These are phyloP conservation scores for Bilobella aurantiaca DNA, from an alignment of 1,140 invertebrate species.

Conservation along the genomic window DNA sequence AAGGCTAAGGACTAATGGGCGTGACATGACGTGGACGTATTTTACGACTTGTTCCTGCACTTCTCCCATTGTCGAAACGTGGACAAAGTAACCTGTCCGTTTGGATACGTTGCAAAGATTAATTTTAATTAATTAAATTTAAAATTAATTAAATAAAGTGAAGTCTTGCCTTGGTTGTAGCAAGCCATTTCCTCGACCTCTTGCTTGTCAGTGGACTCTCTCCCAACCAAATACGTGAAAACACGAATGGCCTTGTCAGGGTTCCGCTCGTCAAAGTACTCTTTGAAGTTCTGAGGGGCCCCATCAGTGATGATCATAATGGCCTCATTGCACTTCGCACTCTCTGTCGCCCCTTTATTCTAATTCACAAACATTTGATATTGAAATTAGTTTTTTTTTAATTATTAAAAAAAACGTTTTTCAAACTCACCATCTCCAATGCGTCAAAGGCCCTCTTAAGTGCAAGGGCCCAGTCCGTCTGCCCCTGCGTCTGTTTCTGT, in stretches of 20 bases:
- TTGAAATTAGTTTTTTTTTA: too few species aligned
- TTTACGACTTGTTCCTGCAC: conserved; percentile 86
- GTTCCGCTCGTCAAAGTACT: conserved; percentile 65
- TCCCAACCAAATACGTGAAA: conserved; percentile 94
- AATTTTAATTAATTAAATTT: not conserved
- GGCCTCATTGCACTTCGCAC: conserved; percentile 87
- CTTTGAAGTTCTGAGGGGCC: conserved; percentile 82
- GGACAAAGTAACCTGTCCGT: conserved; percentile 84
- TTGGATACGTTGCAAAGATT: too few species aligned
- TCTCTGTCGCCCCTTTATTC: conserved; percentile 51
- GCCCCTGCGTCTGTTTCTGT: conserved; percentile 68
- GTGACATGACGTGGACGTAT: conserved; percentile 79
- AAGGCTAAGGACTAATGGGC: conserved; percentile 67
- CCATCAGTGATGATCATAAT: conserved; percentile 99
- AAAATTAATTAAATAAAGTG: not conserved
- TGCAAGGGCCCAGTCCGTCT: conserved; percentile 89
- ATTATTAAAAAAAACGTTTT: too few species aligned
- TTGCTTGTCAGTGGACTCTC: conserved; percentile 79
- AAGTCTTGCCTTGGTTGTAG: conserved; percentile 69
- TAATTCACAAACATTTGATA: too few species aligned
- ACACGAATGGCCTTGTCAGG: conserved; percentile 56
- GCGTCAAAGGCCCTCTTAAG: conserved; percentile 81
- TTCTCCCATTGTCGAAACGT: conserved; percentile 82
- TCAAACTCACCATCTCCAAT: conserved; percentile 62
- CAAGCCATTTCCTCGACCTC: conserved; percentile 97